Evolutionary conservation across 1,140 invertebrate species (phyloP), one percentile per base, ranked within the genome.

Genomic region (Oreohelix idahoensis): DNA sequence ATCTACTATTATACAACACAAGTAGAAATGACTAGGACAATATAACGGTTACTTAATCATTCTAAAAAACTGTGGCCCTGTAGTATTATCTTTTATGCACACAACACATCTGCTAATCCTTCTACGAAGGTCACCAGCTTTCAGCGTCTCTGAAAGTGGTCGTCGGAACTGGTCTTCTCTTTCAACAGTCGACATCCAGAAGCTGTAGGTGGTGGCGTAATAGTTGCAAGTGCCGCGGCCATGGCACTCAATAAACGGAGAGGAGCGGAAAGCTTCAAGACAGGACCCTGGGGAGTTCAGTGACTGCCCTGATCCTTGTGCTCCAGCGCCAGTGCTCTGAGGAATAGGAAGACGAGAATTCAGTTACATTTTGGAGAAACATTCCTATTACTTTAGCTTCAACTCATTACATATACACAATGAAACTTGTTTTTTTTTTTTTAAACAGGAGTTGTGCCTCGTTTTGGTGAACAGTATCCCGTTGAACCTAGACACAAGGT

Each of bases 141-240:
- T 99, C 32, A 99, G 94, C 29, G 98, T 99, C 92, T 98, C 95
- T 89, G 96, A 95, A 86, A 95, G 93, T 10, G 98, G 98, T 89
- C 93, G 94, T 85, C 93, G 89, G 93, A 99, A 99, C 83, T 97
- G 94, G 81, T 94, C 92, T 49, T 96, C 95, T 17, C 82, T 76
- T 86, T 99, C 97, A 86, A 99, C 96, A 1, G 97, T 98, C 20
- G 97, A 96, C 90, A 99, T 93, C 98, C 98, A 99, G 94, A 99
- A 99, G 92, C 97, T 98, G 81, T 39, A 90, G 97, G 98, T 97
- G 11, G 90, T 90, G 32, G 91, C 89, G 66, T 91, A 93, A 82
- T 92, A 91, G 85, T 93, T 91, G 84, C 92, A 93, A 0, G 89
- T 89, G 63, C 92, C 92, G 23, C 84, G 84, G n/a, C 91, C 91